Conservation (phyloP, 2,888 invertebrate species). For the Ormyrus labotus region DNA sequence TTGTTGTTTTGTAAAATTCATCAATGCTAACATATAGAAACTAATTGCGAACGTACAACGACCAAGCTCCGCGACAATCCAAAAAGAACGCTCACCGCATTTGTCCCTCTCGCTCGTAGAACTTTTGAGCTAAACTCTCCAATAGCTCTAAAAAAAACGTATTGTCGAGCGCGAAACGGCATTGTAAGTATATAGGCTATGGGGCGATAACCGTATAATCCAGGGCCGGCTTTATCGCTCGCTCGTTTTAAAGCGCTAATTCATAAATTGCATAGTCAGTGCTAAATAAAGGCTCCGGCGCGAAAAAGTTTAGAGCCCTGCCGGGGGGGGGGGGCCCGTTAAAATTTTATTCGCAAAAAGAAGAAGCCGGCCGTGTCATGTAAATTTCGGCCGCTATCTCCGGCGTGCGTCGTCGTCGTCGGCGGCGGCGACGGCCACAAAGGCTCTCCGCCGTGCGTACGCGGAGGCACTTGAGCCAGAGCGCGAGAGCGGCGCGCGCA, state of each 20-base stretch:
- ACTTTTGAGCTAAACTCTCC: too few relatives aligned
- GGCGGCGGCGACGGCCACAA: not conserved
- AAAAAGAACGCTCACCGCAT: too few relatives aligned
- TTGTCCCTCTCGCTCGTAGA: too few relatives aligned
- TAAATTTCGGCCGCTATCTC: conserved; percentile 22
- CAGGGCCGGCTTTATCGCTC: not conserved
- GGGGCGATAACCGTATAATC: too few relatives aligned
- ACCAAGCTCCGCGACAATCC: too few relatives aligned
- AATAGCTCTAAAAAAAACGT: too few relatives aligned
- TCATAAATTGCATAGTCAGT: conserved; percentile 24
- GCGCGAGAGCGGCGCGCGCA: not conserved
- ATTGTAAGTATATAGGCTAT: too few relatives aligned
- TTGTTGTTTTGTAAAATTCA: too few relatives aligned
- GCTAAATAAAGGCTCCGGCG: not conserved
- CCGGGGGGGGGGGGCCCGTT: not conserved
- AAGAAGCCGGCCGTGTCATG: not conserved
- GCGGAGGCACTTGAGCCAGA: not conserved
- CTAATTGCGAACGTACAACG: too few relatives aligned
- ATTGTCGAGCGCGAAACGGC: too few relatives aligned
- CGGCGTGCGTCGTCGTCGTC: not conserved
- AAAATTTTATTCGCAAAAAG: conserved; percentile 10
- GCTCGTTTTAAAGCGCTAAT: conserved; percentile 7
- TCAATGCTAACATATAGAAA: too few relatives aligned
- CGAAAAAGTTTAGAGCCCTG: not conserved
- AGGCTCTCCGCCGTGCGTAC: not conserved